Percentiles rank a stretch among this genome's conserved stretches.
These are phyloP conservation scores for Drosophila falleni DNA, from an alignment of 2,888 invertebrate species.

Conservation along the genomic window DNA sequence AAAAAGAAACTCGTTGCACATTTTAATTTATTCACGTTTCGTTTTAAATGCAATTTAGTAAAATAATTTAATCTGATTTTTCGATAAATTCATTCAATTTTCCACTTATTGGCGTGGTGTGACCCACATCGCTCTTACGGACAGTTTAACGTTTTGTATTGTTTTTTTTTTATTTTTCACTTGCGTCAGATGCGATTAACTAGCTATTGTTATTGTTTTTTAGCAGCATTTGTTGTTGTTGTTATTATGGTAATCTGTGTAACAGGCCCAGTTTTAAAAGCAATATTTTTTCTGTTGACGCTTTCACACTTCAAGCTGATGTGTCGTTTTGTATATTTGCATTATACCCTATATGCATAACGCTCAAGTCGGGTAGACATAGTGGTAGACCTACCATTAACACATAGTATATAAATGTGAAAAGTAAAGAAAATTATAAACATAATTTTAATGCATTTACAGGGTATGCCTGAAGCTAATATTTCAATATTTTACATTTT, in stretches of 20 bases:
- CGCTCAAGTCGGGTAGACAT: neutral
- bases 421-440: too few species aligned
- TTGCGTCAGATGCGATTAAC: slow-evolving; percentile 20
- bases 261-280: slow-evolving; percentile 22
- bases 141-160: neutral
- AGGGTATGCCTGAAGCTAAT: neutral
- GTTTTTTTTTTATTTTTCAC: slow-evolving; percentile 8
- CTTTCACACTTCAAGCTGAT: slow-evolving; percentile 39
- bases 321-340: neutral
- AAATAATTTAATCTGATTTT: slow-evolving; percentile 12
- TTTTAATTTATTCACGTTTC: slow-evolving; percentile 29
- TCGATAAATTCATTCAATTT: slow-evolving; percentile 16
- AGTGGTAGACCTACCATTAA: too few species aligned
- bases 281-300: slow-evolving; percentile 29
- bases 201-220: slow-evolving; percentile 15
- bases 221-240: slow-evolving; percentile 13
- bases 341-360: slow-evolving; percentile 4
- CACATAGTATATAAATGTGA: too few species aligned
- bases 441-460: too few species aligned
- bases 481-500: slow-evolving; percentile 1
- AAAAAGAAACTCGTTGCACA: neutral
- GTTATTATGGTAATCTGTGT: slow-evolving; percentile 10
- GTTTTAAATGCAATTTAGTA: slow-evolving; percentile 33
- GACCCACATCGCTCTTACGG: slow-evolving; percentile 34
- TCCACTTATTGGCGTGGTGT: slow-evolving; percentile 5